Evolutionary conservation across 2,113 vertebrate genomes (phyloP), one percentile per base, ranked within the genome.

Genomic region (Pao palembangensis): DNA sequence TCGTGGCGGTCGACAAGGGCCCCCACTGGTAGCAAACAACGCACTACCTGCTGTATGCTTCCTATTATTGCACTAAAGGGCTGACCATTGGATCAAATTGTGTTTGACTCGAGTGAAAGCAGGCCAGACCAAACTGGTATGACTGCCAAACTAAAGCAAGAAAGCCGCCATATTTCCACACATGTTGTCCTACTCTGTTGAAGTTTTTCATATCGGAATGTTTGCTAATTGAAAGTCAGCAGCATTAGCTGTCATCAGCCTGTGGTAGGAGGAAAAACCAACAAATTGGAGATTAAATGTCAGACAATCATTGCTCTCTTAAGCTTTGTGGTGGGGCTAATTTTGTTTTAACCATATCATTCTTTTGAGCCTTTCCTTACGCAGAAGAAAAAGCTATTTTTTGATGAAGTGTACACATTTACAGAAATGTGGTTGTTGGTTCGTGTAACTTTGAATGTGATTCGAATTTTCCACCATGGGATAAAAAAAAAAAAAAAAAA

Each of bases 391-490:
- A 43, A 65, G 38, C 55, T 16, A 44, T 43, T 61, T 83, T 73
- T 67, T 75, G 59, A 86, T 80, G 48, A 82, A 74, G 55, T 57
- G 19, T 73, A 73, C 75, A 74, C 57, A 75, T 81, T 76, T 34
- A 59, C 50, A 82, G 52, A 76, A 64, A 73, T 64, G 76, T 18
- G 66, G 73, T 84, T 31, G 62, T 63, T 63, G 73, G 84, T 75
- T 75, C 77, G 62, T 79, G 61, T 67, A 76, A 83, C 60, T 76
- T 75, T 63, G 58, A 76, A 68, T 58, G 56, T 86, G 84, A 87
- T 82, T 49, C 2, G 57, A 83, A 82, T 85, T 87, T 87, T 89
- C 86, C 86, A 88, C 75, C 67, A 66, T 57, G 68, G 82, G 71
- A 83, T 86, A 82, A 88, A 86, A 78, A 42, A 43, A 75, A 79